Percentiles rank a stretch among this genome's conserved stretches.
Conservation (phyloP, 2,113 vertebrate species). For the Brachypteracias leptosomus region DNA sequence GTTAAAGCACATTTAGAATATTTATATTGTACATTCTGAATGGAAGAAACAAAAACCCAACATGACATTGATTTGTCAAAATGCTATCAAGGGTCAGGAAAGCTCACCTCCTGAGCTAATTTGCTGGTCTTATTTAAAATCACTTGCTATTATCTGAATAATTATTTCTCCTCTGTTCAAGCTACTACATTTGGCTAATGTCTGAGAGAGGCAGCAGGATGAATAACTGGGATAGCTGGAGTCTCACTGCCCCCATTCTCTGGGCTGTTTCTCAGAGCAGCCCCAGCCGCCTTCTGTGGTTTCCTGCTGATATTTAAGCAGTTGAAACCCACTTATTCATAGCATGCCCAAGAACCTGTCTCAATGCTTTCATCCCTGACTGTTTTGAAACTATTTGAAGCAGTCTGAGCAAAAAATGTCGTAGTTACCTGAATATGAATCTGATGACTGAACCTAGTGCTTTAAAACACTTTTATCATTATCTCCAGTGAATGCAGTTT, state of each 20-base stretch:
- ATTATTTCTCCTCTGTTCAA: neutral
- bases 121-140: neutral
- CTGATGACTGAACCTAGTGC: neutral
- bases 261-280: neutral
- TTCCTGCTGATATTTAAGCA: neutral
- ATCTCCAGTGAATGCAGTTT: neutral
- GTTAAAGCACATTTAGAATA: neutral
- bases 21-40: neutral
- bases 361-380: neutral
- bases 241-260: neutral
- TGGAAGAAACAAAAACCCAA: neutral
- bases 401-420: neutral
- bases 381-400: neutral
- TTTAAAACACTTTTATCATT: neutral
- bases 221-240: neutral
- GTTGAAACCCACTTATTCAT: neutral
- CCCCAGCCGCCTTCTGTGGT: neutral
- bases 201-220: neutral
- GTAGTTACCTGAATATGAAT: neutral
- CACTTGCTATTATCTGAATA: neutral
- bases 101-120: neutral
- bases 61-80: neutral
- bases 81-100: neutral
- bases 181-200: neutral
- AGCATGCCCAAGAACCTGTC: neutral